phyloP scores from a whole-genome alignment of 2,113 vertebrate genomes.

The Choloepus hoffmanni region DNA sequence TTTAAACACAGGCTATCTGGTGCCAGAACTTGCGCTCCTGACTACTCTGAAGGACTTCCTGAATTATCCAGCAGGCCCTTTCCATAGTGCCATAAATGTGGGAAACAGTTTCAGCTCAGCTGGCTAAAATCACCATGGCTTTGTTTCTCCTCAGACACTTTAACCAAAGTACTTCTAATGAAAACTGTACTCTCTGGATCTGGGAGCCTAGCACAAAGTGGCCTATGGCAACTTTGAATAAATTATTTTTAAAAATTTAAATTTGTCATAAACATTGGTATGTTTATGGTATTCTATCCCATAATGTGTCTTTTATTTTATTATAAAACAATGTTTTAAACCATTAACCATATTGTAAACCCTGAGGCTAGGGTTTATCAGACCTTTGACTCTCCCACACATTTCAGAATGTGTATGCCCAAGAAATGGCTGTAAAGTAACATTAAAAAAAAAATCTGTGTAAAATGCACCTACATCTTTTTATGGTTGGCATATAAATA shows the following conservation, averaged over 20 bases:
- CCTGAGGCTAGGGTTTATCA: neutral
- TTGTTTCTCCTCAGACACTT: neutral
- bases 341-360: neutral
- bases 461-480: neutral
- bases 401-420: neutral
- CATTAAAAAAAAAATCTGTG: neutral
- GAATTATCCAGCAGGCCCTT: neutral
- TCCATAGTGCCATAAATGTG: neutral
- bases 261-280: neutral
- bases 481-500: neutral
- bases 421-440: neutral
- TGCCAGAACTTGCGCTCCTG: neutral
- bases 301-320: neutral
- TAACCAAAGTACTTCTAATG: neutral
- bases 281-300: neutral
- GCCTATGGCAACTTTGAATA: slow-evolving; percentile 18
- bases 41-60: neutral
- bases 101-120: neutral
- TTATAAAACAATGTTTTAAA: neutral
- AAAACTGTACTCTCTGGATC: neutral
- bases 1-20: neutral
- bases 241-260: neutral
- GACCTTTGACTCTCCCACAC: neutral
- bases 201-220: neutral
- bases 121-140: neutral